Percentiles rank a stretch among this genome's conserved stretches.
Evolutionary conservation across 2,113 vertebrate genomes (phyloP).

Genomic region (Stomatorhinus ivindoensis): DNA sequence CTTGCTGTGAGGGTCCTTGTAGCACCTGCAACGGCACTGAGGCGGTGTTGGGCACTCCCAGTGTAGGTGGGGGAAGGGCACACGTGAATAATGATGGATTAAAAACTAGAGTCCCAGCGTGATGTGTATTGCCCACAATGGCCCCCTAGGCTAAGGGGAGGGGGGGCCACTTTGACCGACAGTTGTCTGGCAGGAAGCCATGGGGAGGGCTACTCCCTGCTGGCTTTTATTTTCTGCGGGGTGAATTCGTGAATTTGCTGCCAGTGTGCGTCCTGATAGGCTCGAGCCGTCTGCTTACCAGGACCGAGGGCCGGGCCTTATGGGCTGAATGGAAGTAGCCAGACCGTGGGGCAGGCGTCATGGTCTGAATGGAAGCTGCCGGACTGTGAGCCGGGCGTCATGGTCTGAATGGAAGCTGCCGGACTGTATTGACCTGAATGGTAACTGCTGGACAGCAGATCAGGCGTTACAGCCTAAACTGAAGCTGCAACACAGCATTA

Average conservation of each 20-base stretch:
- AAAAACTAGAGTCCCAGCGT: conserved; percentile 50
- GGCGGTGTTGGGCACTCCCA: conserved; percentile 28
- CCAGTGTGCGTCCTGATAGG: conserved; percentile 49
- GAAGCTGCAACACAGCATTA: neutral
- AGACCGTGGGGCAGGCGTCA: conserved; percentile 29
- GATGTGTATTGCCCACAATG: conserved; percentile 62
- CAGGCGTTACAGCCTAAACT: neutral
- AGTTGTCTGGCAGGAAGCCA: conserved; percentile 49
- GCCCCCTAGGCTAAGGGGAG: conserved; percentile 44
- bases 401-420: conserved; percentile 9
- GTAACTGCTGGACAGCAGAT: neutral
- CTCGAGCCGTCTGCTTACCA: conserved; percentile 46
- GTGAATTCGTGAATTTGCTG: conserved; percentile 64
- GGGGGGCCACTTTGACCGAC: conserved; percentile 60
- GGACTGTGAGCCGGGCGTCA: conserved; percentile 28
- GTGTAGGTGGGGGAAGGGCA: conserved; percentile 34
- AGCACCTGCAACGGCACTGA: conserved; percentile 41
- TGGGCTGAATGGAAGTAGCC: conserved; percentile 36
- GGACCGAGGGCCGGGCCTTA: conserved; percentile 35
- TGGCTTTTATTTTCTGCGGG: conserved; percentile 67
- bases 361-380: conserved; percentile 8
- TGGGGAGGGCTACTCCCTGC: conserved; percentile 60
- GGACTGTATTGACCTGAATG: neutral
- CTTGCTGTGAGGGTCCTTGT: conserved; percentile 24
- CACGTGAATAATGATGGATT: conserved; percentile 53